Evolutionary conservation across 2,888 invertebrate genomes (phyloP), one percentile per base, ranked within the genome.

Genomic region (Pharmacophagus antenor): DNA sequence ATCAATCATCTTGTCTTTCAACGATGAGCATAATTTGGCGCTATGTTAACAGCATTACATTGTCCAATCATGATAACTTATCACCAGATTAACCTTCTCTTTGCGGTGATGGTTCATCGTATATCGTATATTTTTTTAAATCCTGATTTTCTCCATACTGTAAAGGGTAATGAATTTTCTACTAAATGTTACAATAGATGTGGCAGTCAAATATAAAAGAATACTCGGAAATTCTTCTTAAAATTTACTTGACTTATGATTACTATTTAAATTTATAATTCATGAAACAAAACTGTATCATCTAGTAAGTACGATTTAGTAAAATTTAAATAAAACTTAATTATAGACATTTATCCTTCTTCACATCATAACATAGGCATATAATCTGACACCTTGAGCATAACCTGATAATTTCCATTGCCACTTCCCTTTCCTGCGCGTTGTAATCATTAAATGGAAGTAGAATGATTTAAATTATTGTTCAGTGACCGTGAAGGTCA

Each of bases 391-490:
- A 72, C 85, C 85, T 88, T 86, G 85, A 82, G 71, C 65, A 69
- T 66, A 70, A 70, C 70, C 68, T 65, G 70, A 70, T 72, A 70
- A 65, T 67, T 71, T 69, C 55, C 74, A 74, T 69, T 75, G 74
- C 72, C 73, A 85, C 80, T 88, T 86, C 87, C 85, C 67, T 82
- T 88, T 87, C 87, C 86, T 85, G 80, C 65, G 70, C 60, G 63
- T 61, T 67, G 68, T 80, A 82, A 80, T 81, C 69, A 66, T 65
- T 80, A 77, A 79, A 76, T 74, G 69, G 72, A 70, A 72, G 68
- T 65, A 69, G 69, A 71, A 68, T 69, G 66, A 66, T 71, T 68
- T 63, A 70, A 70, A 77, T 67, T 63, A 70, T 65, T 71, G 67
- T 64, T 65, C 66, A 71, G 62, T 59, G 59, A 61, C 70, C 73